Conservation (phyloP, 2,113 vertebrate genomes). For the Xiphophorus couchianus region DNA sequence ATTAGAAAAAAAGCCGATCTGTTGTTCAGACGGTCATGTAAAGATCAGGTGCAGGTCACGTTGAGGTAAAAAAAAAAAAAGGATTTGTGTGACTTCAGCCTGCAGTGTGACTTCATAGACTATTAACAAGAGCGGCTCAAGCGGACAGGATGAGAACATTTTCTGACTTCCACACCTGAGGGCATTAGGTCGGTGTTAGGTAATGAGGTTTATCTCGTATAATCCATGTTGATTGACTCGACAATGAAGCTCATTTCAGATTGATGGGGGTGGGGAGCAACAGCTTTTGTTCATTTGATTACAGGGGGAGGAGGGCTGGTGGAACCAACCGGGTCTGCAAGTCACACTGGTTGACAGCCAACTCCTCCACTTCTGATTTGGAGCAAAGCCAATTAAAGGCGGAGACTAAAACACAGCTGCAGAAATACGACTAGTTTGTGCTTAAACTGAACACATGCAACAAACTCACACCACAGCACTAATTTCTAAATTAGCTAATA, state of each 20-base stretch:
- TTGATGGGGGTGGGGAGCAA: constrained; percentile 53
- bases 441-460: constrained; percentile 41
- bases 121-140: neutral
- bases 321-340: constrained; percentile 36
- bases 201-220: constrained; percentile 45
- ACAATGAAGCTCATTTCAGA: constrained; percentile 66
- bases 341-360: constrained; percentile 50
- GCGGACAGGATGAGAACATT: neutral
- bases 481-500: neutral
- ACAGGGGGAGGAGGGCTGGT: constrained; percentile 32
- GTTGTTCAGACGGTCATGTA: too few species aligned
- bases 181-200: constrained; percentile 21
- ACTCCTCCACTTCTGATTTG: constrained; percentile 47
- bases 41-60: too few species aligned
- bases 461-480: neutral
- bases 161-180: constrained; percentile 8
- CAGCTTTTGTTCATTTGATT: constrained; percentile 46
- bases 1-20: too few species aligned
- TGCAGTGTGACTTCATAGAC: neutral
- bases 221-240: constrained; percentile 48
- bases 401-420: constrained; percentile 39
- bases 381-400: constrained; percentile 70
- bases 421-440: constrained; percentile 60
- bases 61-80: too few species aligned
- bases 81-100: too few species aligned